Percentiles rank a stretch among this genome's conserved stretches.
Evolutionary conservation across 2,797 vertebrate species (phyloP).

Genomic region (Semotilus atromaculatus): DNA sequence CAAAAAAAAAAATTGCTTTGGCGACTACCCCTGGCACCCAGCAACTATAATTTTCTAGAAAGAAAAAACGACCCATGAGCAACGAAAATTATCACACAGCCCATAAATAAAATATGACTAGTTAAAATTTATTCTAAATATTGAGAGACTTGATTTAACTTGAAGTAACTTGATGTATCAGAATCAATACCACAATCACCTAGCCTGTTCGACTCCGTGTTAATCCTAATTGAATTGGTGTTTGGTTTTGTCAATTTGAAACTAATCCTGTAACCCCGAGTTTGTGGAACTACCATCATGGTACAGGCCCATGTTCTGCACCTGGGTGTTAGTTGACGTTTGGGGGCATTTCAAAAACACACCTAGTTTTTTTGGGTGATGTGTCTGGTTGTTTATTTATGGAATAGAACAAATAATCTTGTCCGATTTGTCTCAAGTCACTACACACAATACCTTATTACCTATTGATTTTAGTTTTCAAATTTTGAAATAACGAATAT

Average conservation of each 20-base stretch:
- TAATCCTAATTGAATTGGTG: no score
- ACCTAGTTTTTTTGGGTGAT: not conserved
- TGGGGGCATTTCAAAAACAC: not conserved
- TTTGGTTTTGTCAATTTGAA: not conserved
- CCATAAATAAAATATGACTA: not conserved
- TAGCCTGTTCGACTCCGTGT: not conserved
- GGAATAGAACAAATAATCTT: not conserved
- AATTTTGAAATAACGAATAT: not conserved
- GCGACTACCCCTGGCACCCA: not conserved
- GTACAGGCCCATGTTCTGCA: not conserved
- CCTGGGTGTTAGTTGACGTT: not conserved
- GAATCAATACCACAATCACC: not conserved
- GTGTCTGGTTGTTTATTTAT: not conserved
- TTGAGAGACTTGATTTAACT: not conserved
- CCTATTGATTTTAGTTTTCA: not conserved
- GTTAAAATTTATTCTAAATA: not conserved
- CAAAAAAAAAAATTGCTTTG: conserved; percentile 37
- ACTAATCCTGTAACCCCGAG: no score
- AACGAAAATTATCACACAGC: not conserved
- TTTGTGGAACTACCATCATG: no score
- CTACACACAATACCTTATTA: not conserved
- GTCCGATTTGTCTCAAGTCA: not conserved
- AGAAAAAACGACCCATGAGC: not conserved
- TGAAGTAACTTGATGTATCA: no score
- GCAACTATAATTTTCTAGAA: not conserved